Evolutionary conservation across 2,113 vertebrate species (phyloP).

Genomic region (Ia io): DNA sequence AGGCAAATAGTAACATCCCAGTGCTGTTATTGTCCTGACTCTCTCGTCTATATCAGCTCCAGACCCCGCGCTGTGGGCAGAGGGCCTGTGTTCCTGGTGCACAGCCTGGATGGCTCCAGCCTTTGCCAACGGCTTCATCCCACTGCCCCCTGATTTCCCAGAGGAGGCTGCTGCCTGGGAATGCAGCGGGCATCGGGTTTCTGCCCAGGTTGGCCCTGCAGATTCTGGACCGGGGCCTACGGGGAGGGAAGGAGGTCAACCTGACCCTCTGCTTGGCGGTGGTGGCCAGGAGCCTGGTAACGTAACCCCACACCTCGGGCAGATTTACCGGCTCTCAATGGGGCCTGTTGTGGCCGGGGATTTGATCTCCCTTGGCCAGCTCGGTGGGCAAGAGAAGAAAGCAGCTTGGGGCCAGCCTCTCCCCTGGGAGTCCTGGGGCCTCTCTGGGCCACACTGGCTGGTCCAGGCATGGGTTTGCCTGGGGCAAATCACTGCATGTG

Average conservation of each 20-base stretch:
- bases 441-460: neutral
- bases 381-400: conserved; percentile 47
- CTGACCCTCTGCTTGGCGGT: neutral
- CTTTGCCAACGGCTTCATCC: neutral
- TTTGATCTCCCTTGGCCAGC: conserved; percentile 49
- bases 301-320: conserved; percentile 47
- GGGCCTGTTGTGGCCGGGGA: conserved; percentile 53
- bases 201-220: conserved; percentile 14
- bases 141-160: neutral
- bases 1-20: neutral
- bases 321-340: conserved; percentile 53
- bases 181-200: neutral
- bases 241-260: conserved; percentile 49
- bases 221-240: conserved; percentile 3
- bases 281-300: conserved; percentile 48
- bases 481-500: neutral
- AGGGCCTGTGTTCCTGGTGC: neutral
- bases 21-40: no score
- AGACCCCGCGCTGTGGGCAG: neutral
- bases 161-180: conserved; percentile 39
- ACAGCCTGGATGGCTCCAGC: neutral
- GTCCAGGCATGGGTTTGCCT: neutral
- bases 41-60: neutral
- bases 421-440: neutral
- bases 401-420: conserved; percentile 10